Evolutionary conservation across 2,113 vertebrate species (phyloP).

Genomic region (Macaca mulatta): DNA sequence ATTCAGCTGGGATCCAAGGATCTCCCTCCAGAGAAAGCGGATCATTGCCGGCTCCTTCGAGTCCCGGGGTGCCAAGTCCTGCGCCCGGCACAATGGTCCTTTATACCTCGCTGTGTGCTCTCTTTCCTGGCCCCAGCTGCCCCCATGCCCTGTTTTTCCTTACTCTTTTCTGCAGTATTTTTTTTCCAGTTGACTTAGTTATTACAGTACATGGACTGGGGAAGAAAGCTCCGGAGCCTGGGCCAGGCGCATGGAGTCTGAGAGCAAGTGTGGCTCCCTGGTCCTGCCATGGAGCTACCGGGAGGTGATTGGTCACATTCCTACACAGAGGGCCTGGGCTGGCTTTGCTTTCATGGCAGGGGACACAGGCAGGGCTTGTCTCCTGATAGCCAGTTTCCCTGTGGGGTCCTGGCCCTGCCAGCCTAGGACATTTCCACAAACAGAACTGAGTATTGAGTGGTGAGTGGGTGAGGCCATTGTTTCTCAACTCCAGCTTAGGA

Average conservation of each 20-base stretch:
- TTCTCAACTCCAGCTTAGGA: conserved; percentile 69
- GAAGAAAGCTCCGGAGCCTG: conserved; percentile 72
- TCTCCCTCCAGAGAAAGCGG: conserved; percentile 80
- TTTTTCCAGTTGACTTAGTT: conserved; percentile 84
- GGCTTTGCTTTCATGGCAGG: conserved; percentile 74
- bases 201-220: conserved; percentile 77
- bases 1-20: conserved; percentile 80
- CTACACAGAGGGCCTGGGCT: conserved; percentile 63
- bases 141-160: conserved; percentile 77
- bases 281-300: conserved; percentile 75
- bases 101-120: conserved; percentile 79
- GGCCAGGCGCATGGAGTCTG: conserved; percentile 68
- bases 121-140: conserved; percentile 83
- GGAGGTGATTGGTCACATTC: conserved; percentile 59
- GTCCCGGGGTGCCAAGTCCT: conserved; percentile 79
- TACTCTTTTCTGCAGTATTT: conserved; percentile 80
- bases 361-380: conserved; percentile 74
- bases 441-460: conserved; percentile 75
- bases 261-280: conserved; percentile 66
- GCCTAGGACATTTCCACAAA: conserved; percentile 74
- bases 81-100: conserved; percentile 81
- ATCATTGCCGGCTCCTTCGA: conserved; percentile 61
- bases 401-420: conserved; percentile 73
- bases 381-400: conserved; percentile 76
- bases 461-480: conserved; percentile 63